Evolutionary conservation across 2,797 vertebrate species (phyloP), one percentile per base, ranked within the genome.

Genomic region (Schizopygopsis malacanthus): DNA sequence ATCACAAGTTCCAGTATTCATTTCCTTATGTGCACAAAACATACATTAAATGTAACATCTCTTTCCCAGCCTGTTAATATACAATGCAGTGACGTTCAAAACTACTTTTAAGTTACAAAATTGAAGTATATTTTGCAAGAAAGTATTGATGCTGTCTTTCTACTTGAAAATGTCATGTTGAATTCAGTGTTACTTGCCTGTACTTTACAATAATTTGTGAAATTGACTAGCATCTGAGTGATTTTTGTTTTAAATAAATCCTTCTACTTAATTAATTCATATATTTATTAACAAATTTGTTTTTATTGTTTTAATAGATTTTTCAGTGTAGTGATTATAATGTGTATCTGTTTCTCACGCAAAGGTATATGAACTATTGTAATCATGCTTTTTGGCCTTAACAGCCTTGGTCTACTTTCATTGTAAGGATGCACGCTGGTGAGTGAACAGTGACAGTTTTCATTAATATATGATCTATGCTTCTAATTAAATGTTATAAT

Each of bases 401-500:
- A 15, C 4, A 59, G 39, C 72, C 33, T 20, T 37, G 47, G 28
- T 76, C 47, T 50, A 37, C 10, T 80, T 22, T 80, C 16, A 65
- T 67, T 80, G 16, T 80, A 47, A 18, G 41, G 59, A 63, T 33
- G 11, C 18, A n/a, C 4, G 1, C 11, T 28, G 61, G 28, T 33
- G 63, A 28, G 33, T 56, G 39, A 56, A 56, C n/a, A 3, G 15
- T 72, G 80, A 59, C 80, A 71, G 69, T 25, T 70, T 71, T 20
- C 65, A 82, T 71, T 25, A 28, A 54, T 71, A n/a, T 70, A 12
- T 82, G 47, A 63, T 63, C 28, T 47, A 67, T 73, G 43, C 70
- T 43, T 73, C 63, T 63, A 39, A 83, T 63, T n/a, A 39, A 83
- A 63, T 73, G 59, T 37, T 11, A 63, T 65, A 50, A 83, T 83